phyloP scores from a whole-genome alignment of 2,797 vertebrate genomes.

The Salarias fasciatus region DNA sequence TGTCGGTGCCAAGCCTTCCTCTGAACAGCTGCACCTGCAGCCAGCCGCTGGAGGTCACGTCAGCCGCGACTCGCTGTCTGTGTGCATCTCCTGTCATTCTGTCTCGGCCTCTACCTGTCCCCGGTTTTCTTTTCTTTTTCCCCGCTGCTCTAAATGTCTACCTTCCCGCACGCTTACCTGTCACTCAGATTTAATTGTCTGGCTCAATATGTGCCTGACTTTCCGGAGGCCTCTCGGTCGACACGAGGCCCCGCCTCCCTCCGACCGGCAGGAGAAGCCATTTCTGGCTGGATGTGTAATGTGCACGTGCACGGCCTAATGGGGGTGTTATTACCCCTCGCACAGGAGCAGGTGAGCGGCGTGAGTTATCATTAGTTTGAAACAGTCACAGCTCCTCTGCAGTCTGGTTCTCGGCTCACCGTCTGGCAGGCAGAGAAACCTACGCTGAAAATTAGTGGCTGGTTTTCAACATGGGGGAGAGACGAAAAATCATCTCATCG shows the following conservation, averaged over 20 bases:
- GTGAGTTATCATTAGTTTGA: conserved; percentile 50
- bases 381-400: conserved; percentile 37
- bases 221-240: conserved; percentile 19
- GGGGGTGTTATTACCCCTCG: conserved; percentile 35
- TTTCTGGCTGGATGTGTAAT: conserved; percentile 33
- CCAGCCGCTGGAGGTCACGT: conserved; percentile 39
- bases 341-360: conserved; percentile 46
- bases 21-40: conserved; percentile 57
- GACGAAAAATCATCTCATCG: neutral
- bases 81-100: conserved; percentile 40
- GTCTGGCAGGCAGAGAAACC: too few relatives aligned
- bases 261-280: conserved; percentile 23
- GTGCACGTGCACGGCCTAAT: conserved; percentile 47
- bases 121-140: conserved; percentile 14
- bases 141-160: conserved; percentile 18
- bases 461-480: conserved; percentile 4
- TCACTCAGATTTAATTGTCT: conserved; percentile 62
- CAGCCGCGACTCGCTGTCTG: conserved; percentile 29
- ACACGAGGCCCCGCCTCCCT: conserved; percentile 24
- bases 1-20: too few relatives aligned
- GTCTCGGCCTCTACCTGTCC: conserved; percentile 31
- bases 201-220: conserved; percentile 41
- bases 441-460: neutral
- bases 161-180: conserved; percentile 30
- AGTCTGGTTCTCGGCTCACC: conserved; percentile 11